Evolutionary conservation across 2,888 invertebrate genomes (phyloP).

Genomic region (Schizaphis graminum): DNA sequence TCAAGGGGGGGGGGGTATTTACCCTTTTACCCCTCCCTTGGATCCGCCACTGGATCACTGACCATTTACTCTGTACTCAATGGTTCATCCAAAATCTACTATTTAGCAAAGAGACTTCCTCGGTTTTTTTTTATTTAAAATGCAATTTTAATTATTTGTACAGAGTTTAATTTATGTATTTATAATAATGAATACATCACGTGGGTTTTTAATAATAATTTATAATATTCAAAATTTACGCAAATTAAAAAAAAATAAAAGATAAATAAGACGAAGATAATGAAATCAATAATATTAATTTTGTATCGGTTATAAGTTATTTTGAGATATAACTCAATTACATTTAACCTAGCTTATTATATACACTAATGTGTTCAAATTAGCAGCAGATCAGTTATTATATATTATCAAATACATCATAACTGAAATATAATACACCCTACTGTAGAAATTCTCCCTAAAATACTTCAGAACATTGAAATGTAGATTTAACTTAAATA

Average conservation of each 20-base stretch:
- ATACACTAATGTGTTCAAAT: conserved; percentile 1
- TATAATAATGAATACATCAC: not conserved
- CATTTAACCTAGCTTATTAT: not conserved
- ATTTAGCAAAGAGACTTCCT: not conserved
- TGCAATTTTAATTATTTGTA: not conserved
- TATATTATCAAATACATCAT: not conserved
- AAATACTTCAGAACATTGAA: conserved; percentile 30
- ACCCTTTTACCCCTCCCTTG: too few species aligned
- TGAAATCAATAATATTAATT: not conserved
- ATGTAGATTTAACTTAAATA: not conserved
- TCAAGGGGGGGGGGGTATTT: too few species aligned
- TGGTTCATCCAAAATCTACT: not conserved
- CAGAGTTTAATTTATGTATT: not conserved
- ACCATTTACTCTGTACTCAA: too few species aligned
- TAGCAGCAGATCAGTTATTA: not conserved
- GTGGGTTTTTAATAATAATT: not conserved
- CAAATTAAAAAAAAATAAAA: not conserved
- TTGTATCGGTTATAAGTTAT: not conserved
- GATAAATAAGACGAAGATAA: not conserved
- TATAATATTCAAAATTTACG: not conserved
- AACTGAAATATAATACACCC: not conserved
- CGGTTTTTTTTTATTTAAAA: not conserved
- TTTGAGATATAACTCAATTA: not conserved
- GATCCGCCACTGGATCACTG: too few species aligned
- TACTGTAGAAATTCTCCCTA: conserved; percentile 9